Percentiles rank a stretch among this genome's conserved stretches.
Conservation (phyloP, 2,113 vertebrate genomes). For the Cochlearius cochlearius region DNA sequence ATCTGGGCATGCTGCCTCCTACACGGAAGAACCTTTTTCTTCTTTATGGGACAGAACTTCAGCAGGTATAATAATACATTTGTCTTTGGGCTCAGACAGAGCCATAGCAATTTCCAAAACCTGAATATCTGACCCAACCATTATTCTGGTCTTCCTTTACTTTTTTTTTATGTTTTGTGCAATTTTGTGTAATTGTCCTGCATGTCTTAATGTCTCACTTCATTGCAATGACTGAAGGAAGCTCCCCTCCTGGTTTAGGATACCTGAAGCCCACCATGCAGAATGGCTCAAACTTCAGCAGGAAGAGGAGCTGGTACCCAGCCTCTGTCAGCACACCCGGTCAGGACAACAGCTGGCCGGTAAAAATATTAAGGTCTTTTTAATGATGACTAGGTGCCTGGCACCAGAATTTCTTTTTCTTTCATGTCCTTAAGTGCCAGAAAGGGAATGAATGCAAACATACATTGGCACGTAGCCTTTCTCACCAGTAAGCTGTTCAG, state of each 20-base stretch:
- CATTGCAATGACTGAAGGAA: neutral
- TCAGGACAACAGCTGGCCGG: rapidly evolving
- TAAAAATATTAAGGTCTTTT: neutral
- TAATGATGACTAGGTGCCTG: neutral
- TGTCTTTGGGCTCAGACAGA: neutral
- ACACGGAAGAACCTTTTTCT: neutral
- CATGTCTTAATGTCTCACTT: neutral
- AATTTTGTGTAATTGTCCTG: neutral
- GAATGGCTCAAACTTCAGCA: neutral
- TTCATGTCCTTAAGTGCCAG: neutral
- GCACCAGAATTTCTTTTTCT: neutral
- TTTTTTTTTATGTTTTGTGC: neutral
- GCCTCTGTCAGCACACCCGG: neutral
- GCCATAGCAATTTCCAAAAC: neutral
- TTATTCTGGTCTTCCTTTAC: neutral
- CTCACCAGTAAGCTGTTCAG: neutral
- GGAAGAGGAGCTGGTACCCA: neutral
- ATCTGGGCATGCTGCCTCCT: neutral
- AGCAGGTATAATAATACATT: neutral
- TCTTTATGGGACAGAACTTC: neutral
- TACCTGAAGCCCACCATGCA: neutral
- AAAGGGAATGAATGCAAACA: neutral
- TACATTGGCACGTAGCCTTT: neutral
- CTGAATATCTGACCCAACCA: neutral
- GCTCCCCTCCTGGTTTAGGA: neutral